Evolutionary conservation across 1,140 invertebrate genomes (phyloP).

Genomic region (Mamestra configurata): DNA sequence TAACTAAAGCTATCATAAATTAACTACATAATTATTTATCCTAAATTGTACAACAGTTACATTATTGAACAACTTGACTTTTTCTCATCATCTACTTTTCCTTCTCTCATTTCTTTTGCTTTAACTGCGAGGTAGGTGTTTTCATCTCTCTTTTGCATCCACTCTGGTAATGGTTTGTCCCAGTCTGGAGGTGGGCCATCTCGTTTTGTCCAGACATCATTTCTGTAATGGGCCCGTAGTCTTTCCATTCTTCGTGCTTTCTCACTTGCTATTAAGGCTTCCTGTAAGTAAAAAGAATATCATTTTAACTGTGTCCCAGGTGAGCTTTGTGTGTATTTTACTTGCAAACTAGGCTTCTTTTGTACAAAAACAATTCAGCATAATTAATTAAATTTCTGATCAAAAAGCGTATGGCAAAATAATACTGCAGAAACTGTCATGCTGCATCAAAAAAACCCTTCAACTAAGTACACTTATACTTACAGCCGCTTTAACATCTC

Average conservation of each 20-base stretch:
- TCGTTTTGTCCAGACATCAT: slow-evolving; percentile 94
- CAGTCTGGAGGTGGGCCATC: slow-evolving; percentile 93
- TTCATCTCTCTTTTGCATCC: slow-evolving; percentile 90
- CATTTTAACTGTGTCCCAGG: neutral
- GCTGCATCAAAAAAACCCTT: neutral
- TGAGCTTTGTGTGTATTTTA: too few relatives aligned
- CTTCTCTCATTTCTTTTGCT: slow-evolving; percentile 89
- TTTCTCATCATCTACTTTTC: slow-evolving; percentile 70
- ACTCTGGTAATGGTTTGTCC: slow-evolving; percentile 93
- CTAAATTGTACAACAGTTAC: slow-evolving; percentile 60
- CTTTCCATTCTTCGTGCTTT: slow-evolving; percentile 89
- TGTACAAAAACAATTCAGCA: too few relatives aligned
- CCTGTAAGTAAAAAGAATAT: slow-evolving; percentile 81
- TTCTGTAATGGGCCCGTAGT: slow-evolving; percentile 90
- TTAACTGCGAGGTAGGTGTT: slow-evolving; percentile 90
- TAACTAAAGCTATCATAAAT: slow-evolving; percentile 38
- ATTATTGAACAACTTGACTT: slow-evolving; percentile 78
- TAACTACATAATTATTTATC: slow-evolving; percentile 35
- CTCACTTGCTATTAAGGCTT: slow-evolving; percentile 92
- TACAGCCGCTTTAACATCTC: slow-evolving; percentile 91
- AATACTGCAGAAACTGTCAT: too few relatives aligned
- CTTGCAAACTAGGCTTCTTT: too few relatives aligned
- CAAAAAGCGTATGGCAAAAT: too few relatives aligned
- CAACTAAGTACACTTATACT: slow-evolving; percentile 64
- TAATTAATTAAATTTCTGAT: too few relatives aligned